Conservation (phyloP, 2,888 invertebrate genomes). For the Tricholauxania praeusta region DNA sequence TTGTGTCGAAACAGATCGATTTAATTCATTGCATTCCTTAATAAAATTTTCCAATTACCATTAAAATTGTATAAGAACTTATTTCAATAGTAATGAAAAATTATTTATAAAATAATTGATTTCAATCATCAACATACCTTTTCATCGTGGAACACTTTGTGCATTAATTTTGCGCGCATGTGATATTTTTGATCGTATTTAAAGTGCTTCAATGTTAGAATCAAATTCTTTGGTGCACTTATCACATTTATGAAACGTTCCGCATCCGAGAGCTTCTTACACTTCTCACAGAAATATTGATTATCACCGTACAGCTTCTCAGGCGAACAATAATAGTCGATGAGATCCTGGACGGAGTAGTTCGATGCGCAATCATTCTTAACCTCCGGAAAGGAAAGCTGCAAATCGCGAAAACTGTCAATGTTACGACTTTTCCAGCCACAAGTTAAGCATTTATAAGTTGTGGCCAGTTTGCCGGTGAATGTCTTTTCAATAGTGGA, state of each 20-base stretch:
- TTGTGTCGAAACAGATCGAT: no score
- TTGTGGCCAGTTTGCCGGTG: slow-evolving; percentile 81
- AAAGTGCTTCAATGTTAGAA: slow-evolving; percentile 86
- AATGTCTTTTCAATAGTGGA: slow-evolving; percentile 76
- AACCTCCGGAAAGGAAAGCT: slow-evolving; percentile 79
- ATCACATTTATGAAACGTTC: slow-evolving; percentile 78
- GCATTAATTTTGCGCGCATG: slow-evolving; percentile 83
- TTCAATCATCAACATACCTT: slow-evolving; percentile 59
- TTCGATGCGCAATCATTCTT: slow-evolving; percentile 65
- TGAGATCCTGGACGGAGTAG: slow-evolving; percentile 80
- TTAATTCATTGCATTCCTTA: background rate
- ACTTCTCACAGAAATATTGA: slow-evolving; percentile 83
- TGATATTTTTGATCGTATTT: slow-evolving; percentile 79
- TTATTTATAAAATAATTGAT: background rate
- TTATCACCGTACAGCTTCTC: slow-evolving; percentile 86
- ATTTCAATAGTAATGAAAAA: background rate
- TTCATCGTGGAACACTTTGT: slow-evolving; percentile 74
- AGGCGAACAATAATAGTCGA: slow-evolving; percentile 82
- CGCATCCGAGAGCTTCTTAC: slow-evolving; percentile 81
- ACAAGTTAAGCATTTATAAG: slow-evolving; percentile 81
- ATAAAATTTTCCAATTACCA: slow-evolving; percentile 62
- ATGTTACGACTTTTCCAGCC: slow-evolving; percentile 78
- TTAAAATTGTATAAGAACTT: no score
- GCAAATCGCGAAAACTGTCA: slow-evolving; percentile 85
- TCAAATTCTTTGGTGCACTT: slow-evolving; percentile 81